Conservation (phyloP, 2,113 vertebrate genomes). For the Mobula birostris region DNA sequence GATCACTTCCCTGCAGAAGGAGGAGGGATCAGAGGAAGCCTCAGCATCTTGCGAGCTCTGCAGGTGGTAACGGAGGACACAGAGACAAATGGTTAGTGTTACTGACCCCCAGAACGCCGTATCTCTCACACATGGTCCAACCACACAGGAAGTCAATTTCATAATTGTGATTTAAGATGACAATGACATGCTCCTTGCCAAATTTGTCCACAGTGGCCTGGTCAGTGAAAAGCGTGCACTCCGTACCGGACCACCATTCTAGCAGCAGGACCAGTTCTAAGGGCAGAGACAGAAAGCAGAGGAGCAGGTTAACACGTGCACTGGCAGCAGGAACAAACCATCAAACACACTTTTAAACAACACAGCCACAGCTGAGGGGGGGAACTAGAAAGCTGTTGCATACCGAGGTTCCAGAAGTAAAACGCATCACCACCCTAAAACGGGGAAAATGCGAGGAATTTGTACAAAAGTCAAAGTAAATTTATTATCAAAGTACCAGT, state of each 20-base stretch:
- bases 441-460: background rate
- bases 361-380: no score
- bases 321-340: background rate
- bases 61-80: background rate
- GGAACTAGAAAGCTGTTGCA: background rate
- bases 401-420: no score
- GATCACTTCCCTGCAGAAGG: background rate
- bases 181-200: conserved; percentile 86
- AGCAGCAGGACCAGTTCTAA: conserved; percentile 93
- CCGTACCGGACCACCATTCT: conserved; percentile 97
- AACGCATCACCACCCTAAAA: no score
- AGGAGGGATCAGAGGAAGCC: background rate
- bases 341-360: background rate
- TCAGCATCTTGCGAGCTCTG: background rate
- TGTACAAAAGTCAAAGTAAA: no score
- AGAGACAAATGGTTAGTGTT: fast-evolving
- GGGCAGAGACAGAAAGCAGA: conserved; percentile 21
- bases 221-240: conserved; percentile 87
- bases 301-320: background rate
- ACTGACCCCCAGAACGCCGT: conserved; percentile 85
- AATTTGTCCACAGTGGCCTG: conserved; percentile 74
- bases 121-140: conserved; percentile 96
- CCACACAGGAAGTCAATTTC: conserved; percentile 97
- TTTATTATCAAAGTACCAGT: no score
- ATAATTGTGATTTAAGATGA: conserved; percentile 97